phyloP scores from a whole-genome alignment of 2,113 vertebrate genomes.

The Clarias gariepinus region DNA sequence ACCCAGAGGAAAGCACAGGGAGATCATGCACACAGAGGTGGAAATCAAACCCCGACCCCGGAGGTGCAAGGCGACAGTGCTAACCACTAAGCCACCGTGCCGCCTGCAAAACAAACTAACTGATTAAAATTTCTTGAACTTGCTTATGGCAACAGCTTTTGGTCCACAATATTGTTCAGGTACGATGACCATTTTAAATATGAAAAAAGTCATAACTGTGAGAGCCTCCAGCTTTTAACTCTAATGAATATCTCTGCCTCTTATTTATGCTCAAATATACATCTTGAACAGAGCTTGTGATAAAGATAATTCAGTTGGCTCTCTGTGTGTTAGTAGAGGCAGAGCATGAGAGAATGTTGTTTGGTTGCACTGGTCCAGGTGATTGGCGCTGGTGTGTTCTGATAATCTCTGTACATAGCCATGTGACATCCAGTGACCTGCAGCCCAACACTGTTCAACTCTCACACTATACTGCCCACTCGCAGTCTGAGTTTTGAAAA shows the following conservation, averaged over 20 bases:
- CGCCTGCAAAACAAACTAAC: not conserved
- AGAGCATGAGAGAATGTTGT: constrained; percentile 19
- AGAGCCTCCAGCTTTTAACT: not conserved
- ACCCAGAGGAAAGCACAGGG: too few relatives aligned
- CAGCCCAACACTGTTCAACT: constrained; percentile 75
- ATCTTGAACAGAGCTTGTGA: not conserved
- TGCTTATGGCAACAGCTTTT: too few relatives aligned
- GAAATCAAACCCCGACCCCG: too few relatives aligned
- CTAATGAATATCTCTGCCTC: not conserved
- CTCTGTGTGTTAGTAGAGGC: constrained; percentile 28
- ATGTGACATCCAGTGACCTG: constrained; percentile 69
- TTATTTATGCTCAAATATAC: not conserved
- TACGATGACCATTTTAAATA: not conserved
- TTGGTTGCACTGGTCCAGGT: constrained; percentile 45
- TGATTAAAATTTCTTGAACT: not conserved
- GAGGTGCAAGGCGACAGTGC: too few relatives aligned
- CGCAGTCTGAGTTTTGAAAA: not conserved
- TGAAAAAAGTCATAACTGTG: not conserved
- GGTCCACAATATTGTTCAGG: not conserved
- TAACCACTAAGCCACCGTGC: too few relatives aligned
- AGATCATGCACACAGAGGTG: too few relatives aligned
- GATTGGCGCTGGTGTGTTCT: constrained; percentile 56
- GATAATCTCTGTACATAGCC: constrained; percentile 55
- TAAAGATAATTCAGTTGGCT: not conserved
- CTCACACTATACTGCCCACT: constrained; percentile 60